Evolutionary conservation across 2,797 vertebrate species (phyloP).

Genomic region (Menidia menidia): DNA sequence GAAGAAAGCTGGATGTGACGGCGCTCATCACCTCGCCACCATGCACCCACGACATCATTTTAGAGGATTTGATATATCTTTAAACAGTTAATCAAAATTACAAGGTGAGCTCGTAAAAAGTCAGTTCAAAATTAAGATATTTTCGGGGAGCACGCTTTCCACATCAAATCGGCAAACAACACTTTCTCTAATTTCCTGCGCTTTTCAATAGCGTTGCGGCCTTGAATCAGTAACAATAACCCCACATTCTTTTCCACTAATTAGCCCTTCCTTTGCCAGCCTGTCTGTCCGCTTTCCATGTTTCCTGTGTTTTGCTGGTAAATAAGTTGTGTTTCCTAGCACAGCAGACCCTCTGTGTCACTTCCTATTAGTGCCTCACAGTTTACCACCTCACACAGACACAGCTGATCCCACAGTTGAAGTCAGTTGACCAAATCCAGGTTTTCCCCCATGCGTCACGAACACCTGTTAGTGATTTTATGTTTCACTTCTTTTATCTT

Average conservation of each 20-base stretch:
- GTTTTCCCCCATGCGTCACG: background rate
- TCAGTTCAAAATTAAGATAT: too few species aligned
- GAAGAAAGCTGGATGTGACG: too few species aligned
- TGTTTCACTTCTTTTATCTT: background rate
- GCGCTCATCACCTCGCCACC: too few species aligned
- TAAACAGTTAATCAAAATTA: too few species aligned
- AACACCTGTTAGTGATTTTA: background rate
- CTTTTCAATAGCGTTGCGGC: background rate
- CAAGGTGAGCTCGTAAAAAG: too few species aligned
- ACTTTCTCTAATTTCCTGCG: background rate
- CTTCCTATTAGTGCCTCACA: constrained; percentile 33
- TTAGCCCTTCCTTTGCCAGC: constrained; percentile 30
- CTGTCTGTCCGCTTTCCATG: constrained; percentile 18
- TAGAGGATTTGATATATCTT: too few species aligned
- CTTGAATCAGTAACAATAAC: background rate
- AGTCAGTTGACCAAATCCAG: background rate
- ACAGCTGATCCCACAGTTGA: constrained; percentile 21
- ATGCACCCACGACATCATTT: too few species aligned
- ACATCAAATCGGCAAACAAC: too few species aligned
- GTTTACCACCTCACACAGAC: background rate
- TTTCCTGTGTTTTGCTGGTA: constrained; percentile 41
- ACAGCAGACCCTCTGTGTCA: constrained; percentile 27
- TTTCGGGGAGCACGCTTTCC: too few species aligned
- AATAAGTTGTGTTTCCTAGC: constrained; percentile 31
- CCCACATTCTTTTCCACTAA: constrained; percentile 21